Evolutionary conservation across 2,888 invertebrate species (phyloP).

Genomic region (Torymus auratus): DNA sequence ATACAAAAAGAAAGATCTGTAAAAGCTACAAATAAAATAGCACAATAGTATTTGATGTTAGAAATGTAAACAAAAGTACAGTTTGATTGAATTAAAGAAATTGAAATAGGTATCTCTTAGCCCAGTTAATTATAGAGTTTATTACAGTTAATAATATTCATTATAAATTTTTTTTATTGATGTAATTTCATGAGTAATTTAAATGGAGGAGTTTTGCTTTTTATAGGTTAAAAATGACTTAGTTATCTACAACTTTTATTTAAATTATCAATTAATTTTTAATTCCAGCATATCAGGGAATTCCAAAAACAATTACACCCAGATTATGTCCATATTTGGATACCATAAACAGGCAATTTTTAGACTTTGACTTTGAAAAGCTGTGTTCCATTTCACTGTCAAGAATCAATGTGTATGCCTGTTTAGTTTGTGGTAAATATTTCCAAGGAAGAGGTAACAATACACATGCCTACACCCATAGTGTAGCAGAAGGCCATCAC

Average conservation of each 20-base stretch:
- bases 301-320: constrained; percentile 63
- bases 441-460: constrained; percentile 98
- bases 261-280: neutral
- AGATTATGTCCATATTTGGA: constrained; percentile 97
- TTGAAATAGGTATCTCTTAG: no score
- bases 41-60: no score
- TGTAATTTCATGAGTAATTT: neutral
- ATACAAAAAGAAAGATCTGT: no score
- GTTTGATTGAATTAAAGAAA: no score
- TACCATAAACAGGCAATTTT: constrained; percentile 96
- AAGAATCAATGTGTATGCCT: constrained; percentile 99
- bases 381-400: constrained; percentile 98
- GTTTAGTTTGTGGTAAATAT: constrained; percentile 99
- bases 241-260: constrained; percentile 32
- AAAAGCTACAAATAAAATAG: no score
- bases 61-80: no score
- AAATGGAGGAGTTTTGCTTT: neutral
- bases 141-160: neutral
- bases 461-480: constrained; percentile 99
- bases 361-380: constrained; percentile 99
- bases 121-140: no score
- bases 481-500: constrained; percentile 98
- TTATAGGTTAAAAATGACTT: constrained; percentile 48
- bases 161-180: neutral
- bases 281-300: constrained; percentile 24